Evolutionary conservation across 2,113 vertebrate species (phyloP).

Genomic region (Halichoeres trimaculatus): DNA sequence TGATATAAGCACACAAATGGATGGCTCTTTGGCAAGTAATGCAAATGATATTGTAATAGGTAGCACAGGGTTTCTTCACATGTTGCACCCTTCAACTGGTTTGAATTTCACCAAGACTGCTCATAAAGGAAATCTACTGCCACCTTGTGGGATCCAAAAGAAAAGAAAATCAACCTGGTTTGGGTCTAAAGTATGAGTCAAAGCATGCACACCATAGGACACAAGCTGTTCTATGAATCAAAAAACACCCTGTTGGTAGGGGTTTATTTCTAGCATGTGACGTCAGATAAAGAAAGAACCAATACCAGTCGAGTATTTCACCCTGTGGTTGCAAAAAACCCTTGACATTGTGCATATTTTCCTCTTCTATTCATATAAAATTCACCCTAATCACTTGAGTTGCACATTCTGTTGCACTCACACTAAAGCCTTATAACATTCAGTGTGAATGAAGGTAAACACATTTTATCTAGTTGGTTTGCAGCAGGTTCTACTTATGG

Average conservation of each 20-base stretch:
- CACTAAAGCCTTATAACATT: not conserved
- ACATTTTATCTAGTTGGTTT: constrained; percentile 7
- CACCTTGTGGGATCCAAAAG: constrained; percentile 65
- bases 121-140: constrained; percentile 72
- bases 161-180: not conserved
- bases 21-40: not conserved
- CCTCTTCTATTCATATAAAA: not conserved
- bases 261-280: not conserved
- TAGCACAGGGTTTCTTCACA: constrained; percentile 13
- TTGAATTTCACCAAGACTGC: not conserved
- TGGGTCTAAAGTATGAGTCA: not conserved
- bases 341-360: not conserved
- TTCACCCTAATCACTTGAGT: not conserved
- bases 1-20: not conserved
- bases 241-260: not conserved
- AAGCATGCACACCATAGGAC: not conserved
- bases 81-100: not conserved
- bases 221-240: not conserved
- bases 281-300: not conserved
- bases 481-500: constrained; percentile 7
- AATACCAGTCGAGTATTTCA: not conserved
- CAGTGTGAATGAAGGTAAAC: not conserved
- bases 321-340: not conserved
- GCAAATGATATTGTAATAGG: not conserved
- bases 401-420: not conserved